A percentile compares a stretch with the other conserved stretches of the same genome.
Evolutionary conservation across 2,888 invertebrate species (phyloP).

Genomic region (Muschampia plurimacula): DNA sequence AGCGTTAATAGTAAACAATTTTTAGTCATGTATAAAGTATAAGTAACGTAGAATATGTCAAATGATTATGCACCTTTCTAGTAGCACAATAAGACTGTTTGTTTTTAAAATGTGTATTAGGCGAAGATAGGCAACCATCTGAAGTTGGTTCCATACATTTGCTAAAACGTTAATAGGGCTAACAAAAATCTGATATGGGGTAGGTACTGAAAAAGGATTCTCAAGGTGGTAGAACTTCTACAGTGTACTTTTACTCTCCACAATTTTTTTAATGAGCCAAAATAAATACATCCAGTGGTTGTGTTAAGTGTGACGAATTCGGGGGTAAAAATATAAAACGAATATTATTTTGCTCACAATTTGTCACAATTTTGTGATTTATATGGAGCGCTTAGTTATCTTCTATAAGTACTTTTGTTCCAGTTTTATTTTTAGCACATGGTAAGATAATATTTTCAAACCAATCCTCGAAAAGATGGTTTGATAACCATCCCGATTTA

Average conservation of each 20-base stretch:
- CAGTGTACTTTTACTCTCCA: neutral
- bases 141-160: no score
- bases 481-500: slow-evolving; percentile 1
- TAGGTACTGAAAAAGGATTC: no score
- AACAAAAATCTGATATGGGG: no score
- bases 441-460: neutral
- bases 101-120: no score
- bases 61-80: no score
- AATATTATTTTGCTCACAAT: neutral
- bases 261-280: neutral
- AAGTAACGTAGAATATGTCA: no score
- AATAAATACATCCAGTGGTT: neutral
- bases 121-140: no score
- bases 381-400: neutral
- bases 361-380: neutral
- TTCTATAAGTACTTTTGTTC: neutral
- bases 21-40: no score
- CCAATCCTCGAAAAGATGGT: neutral
- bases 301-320: neutral
- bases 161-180: no score
- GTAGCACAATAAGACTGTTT: no score
- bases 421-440: neutral
- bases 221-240: no score
- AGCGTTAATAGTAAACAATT: no score
- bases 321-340: neutral